phyloP scores from a whole-genome alignment of 2,797 vertebrate genomes.

The Pyrocephalus nanus region DNA sequence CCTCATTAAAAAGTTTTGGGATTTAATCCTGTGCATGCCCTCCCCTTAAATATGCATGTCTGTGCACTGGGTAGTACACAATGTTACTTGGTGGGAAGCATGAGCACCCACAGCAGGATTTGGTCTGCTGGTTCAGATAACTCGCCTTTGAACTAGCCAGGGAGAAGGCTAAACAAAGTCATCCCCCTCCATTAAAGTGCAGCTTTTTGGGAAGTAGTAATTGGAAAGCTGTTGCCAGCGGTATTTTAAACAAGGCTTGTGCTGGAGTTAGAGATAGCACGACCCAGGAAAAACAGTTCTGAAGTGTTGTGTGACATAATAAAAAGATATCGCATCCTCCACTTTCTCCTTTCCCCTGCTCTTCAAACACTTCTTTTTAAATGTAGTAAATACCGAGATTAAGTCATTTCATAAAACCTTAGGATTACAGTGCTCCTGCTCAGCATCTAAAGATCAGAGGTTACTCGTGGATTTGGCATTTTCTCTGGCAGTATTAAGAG shows the following conservation, averaged over 20 bases:
- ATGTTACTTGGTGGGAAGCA: neutral
- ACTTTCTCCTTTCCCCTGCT: neutral
- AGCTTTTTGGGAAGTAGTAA: constrained; percentile 5
- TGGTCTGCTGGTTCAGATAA: constrained; percentile 11
- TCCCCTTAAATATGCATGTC: accelerated
- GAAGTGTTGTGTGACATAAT: constrained; percentile 7
- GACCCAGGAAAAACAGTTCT: constrained; percentile 24
- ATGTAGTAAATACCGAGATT: constrained; percentile 61
- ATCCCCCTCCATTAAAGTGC: neutral
- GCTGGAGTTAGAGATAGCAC: constrained; percentile 48
- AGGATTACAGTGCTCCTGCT: constrained; percentile 47
- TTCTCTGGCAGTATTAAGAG: constrained; percentile 36
- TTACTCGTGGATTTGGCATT: constrained; percentile 19
- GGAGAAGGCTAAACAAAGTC: constrained; percentile 28
- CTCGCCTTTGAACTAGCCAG: constrained; percentile 12
- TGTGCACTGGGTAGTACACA: neutral
- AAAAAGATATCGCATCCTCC: neutral
- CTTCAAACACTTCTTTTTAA: constrained; percentile 61
- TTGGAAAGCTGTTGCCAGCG: constrained; percentile 36
- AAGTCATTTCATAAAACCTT: constrained; percentile 63
- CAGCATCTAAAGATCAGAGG: constrained; percentile 57
- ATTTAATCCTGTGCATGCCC: neutral
- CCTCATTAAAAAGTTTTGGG: neutral
- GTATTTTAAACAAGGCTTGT: constrained; percentile 23
- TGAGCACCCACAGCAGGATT: neutral